A percentile compares a stretch with the other conserved stretches of the same genome.
Evolutionary conservation across 1,140 invertebrate genomes (phyloP).

Genomic region (Drosophila sturtevanti): DNA sequence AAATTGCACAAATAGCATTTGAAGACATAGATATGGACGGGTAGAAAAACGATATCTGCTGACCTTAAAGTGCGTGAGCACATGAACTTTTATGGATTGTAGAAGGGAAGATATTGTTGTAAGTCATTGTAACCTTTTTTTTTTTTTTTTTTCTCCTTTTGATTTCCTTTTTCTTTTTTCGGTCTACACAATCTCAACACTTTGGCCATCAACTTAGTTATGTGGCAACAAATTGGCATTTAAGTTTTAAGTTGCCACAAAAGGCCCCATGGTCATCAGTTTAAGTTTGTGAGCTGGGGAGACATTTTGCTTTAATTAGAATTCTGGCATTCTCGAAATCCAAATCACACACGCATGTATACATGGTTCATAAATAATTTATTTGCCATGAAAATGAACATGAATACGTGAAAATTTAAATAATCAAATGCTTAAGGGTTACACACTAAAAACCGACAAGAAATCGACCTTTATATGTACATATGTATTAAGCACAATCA

Average conservation of each 20-base stretch:
- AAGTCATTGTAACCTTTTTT: conserved; percentile 49
- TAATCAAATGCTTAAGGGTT: conserved; percentile 60
- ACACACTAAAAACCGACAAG: neutral
- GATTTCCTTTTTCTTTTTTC: conserved; percentile 30
- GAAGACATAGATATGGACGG: conserved; percentile 27
- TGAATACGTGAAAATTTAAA: conserved; percentile 63
- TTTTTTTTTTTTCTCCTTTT: conserved; percentile 18
- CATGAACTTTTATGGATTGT: neutral
- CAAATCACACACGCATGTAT: conserved; percentile 25
- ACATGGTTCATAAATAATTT: conserved; percentile 67
- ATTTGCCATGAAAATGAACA: conserved; percentile 58
- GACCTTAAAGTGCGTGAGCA: conserved; percentile 41
- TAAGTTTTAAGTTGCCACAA: conserved; percentile 9
- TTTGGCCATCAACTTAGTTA: conserved; percentile 25
- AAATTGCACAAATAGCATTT: conserved; percentile 69
- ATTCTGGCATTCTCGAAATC: conserved; percentile 40
- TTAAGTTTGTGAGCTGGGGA: conserved; percentile 46
- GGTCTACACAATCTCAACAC: conserved; percentile 46
- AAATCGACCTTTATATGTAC: neutral
- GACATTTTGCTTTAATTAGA: conserved; percentile 72
- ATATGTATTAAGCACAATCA: neutral
- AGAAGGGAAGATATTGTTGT: conserved; percentile 8
- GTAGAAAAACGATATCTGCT: conserved; percentile 16
- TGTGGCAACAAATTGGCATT: conserved; percentile 7
- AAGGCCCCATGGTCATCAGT: conserved; percentile 52